These are phyloP conservation scores for Antennarius striatus DNA, from an alignment of 2,113 vertebrate species.

Conservation along the genomic window DNA sequence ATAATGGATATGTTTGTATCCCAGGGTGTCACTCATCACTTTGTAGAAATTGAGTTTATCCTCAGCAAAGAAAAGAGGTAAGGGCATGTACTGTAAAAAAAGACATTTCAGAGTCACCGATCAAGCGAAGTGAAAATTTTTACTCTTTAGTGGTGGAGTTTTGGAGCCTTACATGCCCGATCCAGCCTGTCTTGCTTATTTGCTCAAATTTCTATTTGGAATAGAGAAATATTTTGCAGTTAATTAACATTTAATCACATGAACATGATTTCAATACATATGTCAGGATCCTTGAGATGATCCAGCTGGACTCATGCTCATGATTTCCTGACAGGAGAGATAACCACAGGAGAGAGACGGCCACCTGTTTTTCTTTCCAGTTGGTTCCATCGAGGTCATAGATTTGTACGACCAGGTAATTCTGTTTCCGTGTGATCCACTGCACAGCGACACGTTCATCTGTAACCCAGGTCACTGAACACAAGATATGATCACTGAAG, in stretches of 20 bases:
- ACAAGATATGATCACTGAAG: constrained; percentile 92
- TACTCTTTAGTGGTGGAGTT: neutral
- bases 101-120: constrained; percentile 22
- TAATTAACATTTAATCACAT: neutral
- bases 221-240: constrained; percentile 38
- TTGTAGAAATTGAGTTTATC: constrained; percentile 93
- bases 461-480: constrained; percentile 92
- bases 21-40: constrained; percentile 89
- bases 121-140: neutral
- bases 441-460: constrained; percentile 89
- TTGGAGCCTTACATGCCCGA: constrained; percentile 88
- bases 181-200: constrained; percentile 92
- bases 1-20: constrained; percentile 96
- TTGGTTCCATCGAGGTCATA: constrained; percentile 85
- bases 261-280: neutral
- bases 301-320: neutral
- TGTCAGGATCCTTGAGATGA: neutral
- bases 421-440: constrained; percentile 92
- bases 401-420: constrained; percentile 87
- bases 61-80: constrained; percentile 87
- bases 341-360: neutral
- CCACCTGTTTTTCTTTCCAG: constrained; percentile 89
- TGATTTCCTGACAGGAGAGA: neutral
- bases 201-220: constrained; percentile 84
- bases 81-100: constrained; percentile 87